Conservation (phyloP, 2,797 vertebrate species). For the Gambelia wislizenii region DNA sequence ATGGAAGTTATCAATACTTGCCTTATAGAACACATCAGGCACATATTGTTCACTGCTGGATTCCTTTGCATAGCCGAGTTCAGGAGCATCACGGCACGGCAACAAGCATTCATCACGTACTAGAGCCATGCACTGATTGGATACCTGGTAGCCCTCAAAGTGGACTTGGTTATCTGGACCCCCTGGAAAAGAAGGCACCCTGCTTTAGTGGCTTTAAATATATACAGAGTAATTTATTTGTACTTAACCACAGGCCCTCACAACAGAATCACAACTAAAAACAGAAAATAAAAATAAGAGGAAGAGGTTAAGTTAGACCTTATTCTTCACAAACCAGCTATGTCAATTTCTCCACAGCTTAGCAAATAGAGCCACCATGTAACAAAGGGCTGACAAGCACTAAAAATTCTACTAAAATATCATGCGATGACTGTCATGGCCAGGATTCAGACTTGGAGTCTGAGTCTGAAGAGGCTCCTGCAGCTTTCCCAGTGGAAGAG, state of each 20-base stretch:
- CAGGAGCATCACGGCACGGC: constrained; percentile 92
- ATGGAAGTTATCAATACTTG: constrained; percentile 61
- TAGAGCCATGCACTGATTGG: constrained; percentile 99
- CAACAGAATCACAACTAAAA: background rate
- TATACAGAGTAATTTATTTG: background rate
- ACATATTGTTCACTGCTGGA: constrained; percentile 98
- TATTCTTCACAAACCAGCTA: background rate
- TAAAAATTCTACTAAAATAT: background rate
- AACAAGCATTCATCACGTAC: constrained; percentile 96
- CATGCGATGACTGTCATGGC: background rate
- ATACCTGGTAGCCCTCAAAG: constrained; percentile 98
- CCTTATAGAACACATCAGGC: constrained; percentile 98
- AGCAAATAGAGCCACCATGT: background rate
- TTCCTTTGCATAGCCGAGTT: constrained; percentile 97
- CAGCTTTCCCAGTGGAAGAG: too few species aligned
- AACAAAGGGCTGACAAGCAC: background rate
- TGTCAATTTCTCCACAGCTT: background rate
- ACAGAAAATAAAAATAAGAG: too few species aligned
- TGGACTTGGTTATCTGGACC: constrained; percentile 99
- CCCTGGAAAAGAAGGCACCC: constrained; percentile 74
- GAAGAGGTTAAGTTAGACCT: background rate
- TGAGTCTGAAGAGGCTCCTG: too few species aligned
- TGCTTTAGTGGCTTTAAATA: background rate
- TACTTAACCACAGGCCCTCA: background rate
- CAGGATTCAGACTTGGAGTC: too few species aligned